phyloP scores from a whole-genome alignment of 2,888 invertebrate genomes.

The Terebella lapidaria region DNA sequence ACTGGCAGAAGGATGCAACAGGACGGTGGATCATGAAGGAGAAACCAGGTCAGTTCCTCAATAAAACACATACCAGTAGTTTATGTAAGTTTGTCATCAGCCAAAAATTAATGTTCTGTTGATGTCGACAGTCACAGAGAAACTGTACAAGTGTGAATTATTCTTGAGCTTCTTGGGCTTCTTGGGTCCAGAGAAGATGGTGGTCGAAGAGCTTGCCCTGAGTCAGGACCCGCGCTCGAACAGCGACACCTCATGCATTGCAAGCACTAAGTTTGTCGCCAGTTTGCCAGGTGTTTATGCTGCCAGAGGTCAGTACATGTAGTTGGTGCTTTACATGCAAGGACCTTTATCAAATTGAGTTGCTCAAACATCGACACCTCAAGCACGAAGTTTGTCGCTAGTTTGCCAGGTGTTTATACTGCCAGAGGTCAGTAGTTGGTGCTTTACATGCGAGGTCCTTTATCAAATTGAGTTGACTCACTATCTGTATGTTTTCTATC shows the following conservation, averaged over 20 bases:
- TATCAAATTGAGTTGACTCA: too few relatives aligned
- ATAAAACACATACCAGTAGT: too few relatives aligned
- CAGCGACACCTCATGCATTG: constrained; percentile 78
- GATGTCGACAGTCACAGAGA: constrained; percentile 47
- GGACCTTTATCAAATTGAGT: too few relatives aligned
- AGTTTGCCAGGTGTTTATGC: constrained; percentile 82
- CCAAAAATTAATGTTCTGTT: too few relatives aligned
- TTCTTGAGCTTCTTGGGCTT: constrained; percentile 98
- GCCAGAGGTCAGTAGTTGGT: too few relatives aligned
- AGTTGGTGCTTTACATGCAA: too few relatives aligned
- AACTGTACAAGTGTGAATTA: constrained; percentile 78
- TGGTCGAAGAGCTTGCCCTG: constrained; percentile 73
- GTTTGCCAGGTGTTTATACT: too few relatives aligned
- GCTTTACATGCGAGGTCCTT: too few relatives aligned
- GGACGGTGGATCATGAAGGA: constrained; percentile 94
- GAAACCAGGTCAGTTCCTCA: constrained; percentile 61
- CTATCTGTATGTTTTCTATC: too few relatives aligned
- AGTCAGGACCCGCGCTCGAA: constrained; percentile 89
- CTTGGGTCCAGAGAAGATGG: constrained; percentile 86
- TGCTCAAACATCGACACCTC: too few relatives aligned
- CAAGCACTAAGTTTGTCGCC: constrained; percentile 70
- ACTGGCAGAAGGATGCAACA: constrained; percentile 82
- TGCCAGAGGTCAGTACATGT: constrained; percentile 71
- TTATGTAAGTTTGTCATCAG: too few relatives aligned
- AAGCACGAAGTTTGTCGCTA: constrained; percentile 69